A percentile compares a stretch with the other conserved stretches of the same genome.
These are phyloP conservation scores for Corvus cornix DNA, from an alignment of 2,113 vertebrate genomes.

Conservation along the genomic window DNA sequence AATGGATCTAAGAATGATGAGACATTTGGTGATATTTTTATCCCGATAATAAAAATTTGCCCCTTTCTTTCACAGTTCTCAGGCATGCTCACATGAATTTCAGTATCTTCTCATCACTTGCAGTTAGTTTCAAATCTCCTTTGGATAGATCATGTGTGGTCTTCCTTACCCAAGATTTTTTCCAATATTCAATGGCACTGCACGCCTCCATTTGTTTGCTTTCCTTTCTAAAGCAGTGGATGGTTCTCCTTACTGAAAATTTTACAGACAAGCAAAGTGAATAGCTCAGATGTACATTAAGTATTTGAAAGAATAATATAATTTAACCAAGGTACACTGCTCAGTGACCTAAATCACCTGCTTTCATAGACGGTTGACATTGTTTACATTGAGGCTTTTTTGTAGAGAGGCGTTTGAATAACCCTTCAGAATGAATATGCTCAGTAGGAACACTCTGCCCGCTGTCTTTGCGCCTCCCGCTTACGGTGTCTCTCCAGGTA, in stretches of 20 bases:
- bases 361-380: slow-evolving; percentile 27
- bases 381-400: slow-evolving; percentile 51
- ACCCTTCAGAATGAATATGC: slow-evolving; percentile 17
- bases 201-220: not conserved
- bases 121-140: not conserved
- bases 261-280: slow-evolving; percentile 14
- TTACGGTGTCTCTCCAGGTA: not conserved
- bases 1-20: not conserved
- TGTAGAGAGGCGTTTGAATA: not conserved
- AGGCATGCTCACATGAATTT: not conserved
- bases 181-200: not conserved
- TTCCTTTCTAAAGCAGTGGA: not conserved
- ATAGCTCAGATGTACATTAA: not conserved
- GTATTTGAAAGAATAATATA: slow-evolving; percentile 58
- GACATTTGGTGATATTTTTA: not conserved
- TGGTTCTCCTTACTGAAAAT: not conserved
- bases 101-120: not conserved
- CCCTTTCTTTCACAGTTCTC: not conserved
- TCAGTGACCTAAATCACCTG: slow-evolving; percentile 47
- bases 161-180: not conserved
- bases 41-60: not conserved
- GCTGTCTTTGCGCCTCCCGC: not conserved
- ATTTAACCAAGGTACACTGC: slow-evolving; percentile 34
- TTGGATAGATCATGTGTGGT: not conserved
- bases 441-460: not conserved